Percentiles rank a stretch among this genome's conserved stretches.
phyloP scores from a whole-genome alignment of 2,888 invertebrate genomes.

The Troglohyphantes excavatus region DNA sequence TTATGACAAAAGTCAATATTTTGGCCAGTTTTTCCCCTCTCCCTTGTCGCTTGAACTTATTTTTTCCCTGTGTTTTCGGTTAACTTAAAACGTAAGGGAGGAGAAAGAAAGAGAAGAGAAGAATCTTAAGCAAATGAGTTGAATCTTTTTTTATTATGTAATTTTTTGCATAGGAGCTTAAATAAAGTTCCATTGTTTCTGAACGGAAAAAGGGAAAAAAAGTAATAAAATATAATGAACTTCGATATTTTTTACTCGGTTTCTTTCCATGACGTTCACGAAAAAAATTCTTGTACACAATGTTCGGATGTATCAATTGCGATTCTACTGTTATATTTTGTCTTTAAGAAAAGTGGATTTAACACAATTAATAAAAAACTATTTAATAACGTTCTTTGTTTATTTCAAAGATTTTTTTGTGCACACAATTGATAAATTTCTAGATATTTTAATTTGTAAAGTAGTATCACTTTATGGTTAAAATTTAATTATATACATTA shows the following conservation, averaged over 20 bases:
- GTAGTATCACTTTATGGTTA: no score
- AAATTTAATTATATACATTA: no score
- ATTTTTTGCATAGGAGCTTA: constrained; percentile 18
- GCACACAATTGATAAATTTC: no score
- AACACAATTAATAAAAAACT: no score
- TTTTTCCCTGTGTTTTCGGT: constrained; percentile 13
- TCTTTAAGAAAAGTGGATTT: no score
- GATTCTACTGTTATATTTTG: no score
- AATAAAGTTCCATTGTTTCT: constrained; percentile 48
- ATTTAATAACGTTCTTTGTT: no score
- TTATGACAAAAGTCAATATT: constrained; percentile 40
- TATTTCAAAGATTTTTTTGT: no score
- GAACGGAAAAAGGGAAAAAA: neutral
- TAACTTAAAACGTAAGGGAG: constrained; percentile 11
- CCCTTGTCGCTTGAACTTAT: constrained; percentile 1
- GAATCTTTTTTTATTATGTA: constrained; percentile 8
- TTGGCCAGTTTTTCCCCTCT: constrained; percentile 27
- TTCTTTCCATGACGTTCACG: neutral
- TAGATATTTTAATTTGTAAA: no score
- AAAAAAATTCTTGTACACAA: neutral
- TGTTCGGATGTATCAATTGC: no score
- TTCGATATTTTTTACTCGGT: constrained; percentile 33
- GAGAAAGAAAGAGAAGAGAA: neutral
- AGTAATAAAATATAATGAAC: constrained; percentile 41
- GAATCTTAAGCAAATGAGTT: constrained; percentile 39